Evolutionary conservation across 2,797 vertebrate genomes (phyloP).

Genomic region (Schizopygopsis pylzovi): DNA sequence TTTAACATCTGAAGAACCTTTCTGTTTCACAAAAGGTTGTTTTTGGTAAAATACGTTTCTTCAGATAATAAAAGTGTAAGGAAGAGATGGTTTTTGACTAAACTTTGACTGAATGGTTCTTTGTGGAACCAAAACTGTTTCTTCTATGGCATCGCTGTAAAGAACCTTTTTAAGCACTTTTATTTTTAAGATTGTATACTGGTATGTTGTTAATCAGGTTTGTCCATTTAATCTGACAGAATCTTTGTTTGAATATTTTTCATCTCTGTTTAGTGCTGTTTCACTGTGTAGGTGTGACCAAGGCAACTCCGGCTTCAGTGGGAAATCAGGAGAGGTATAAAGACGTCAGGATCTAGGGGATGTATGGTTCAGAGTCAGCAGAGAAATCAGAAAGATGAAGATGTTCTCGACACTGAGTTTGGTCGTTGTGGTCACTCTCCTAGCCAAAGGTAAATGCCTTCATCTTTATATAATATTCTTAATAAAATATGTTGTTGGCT

Average conservation of each 20-base stretch:
- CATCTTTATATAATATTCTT: background rate
- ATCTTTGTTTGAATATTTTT: background rate
- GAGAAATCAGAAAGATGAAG: background rate
- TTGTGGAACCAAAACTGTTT: no score
- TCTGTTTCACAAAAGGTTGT: no score
- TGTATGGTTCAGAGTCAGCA: background rate
- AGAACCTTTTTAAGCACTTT: no score
- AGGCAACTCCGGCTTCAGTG: background rate
- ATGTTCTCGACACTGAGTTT: slow-evolving; percentile 36
- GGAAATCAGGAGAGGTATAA: background rate
- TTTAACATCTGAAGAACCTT: no score
- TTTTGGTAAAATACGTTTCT: no score
- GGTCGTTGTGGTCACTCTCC: slow-evolving; percentile 24
- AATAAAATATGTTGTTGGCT: background rate
- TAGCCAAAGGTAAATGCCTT: slow-evolving; percentile 31
- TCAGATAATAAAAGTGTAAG: no score
- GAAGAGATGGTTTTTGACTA: no score
- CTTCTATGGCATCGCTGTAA: no score
- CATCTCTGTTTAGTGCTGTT: background rate
- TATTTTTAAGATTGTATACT: no score
- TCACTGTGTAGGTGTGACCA: slow-evolving; percentile 4
- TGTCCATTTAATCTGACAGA: background rate
- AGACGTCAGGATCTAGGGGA: no score
- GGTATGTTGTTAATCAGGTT: background rate
- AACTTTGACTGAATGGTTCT: no score